Conservation (phyloP, 30 jellyfish, hydroid and myxozoan species). For the Chrysaora quinquecirrha region DNA sequence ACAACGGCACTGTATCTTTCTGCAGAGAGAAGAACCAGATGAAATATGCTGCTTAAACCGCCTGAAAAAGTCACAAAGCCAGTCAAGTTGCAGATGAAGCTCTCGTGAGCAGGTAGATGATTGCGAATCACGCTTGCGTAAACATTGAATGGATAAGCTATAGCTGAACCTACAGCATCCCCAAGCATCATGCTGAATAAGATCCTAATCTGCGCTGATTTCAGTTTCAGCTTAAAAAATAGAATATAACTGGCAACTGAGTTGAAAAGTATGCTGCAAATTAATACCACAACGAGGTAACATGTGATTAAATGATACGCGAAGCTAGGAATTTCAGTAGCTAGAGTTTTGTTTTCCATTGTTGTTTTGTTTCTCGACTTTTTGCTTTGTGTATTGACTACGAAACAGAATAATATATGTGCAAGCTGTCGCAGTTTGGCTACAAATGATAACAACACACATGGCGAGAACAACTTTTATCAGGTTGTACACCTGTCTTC, state of each 20-base stretch:
- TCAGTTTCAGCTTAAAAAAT: neutral
- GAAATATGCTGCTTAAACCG: constrained; percentile 41
- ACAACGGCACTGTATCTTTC: constrained; percentile 46
- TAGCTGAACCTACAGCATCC: constrained; percentile 12
- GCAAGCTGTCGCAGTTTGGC: no score
- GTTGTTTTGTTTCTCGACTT: no score
- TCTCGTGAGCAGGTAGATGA: constrained; percentile 10
- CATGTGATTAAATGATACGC: neutral
- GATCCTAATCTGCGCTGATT: constrained; percentile 16
- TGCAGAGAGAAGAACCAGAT: constrained; percentile 30
- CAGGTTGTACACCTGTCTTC: no score
- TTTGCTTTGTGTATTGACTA: no score
- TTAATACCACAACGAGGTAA: constrained; percentile 6
- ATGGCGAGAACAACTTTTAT: no score
- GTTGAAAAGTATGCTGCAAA: neutral
- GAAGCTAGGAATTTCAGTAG: neutral
- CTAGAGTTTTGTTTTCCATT: no score
- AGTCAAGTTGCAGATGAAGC: constrained; percentile 20
- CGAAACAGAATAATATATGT: no score
- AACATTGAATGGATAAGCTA: constrained; percentile 20
- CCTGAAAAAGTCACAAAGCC: constrained; percentile 37
- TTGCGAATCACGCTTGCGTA: constrained; percentile 15
- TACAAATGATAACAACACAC: no score
- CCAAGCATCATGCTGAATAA: constrained; percentile 40
- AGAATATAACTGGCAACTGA: constrained; percentile 16